Evolutionary conservation across 2,888 invertebrate genomes (phyloP), one percentile per base, ranked within the genome.

Genomic region (Danaus chrysippus): DNA sequence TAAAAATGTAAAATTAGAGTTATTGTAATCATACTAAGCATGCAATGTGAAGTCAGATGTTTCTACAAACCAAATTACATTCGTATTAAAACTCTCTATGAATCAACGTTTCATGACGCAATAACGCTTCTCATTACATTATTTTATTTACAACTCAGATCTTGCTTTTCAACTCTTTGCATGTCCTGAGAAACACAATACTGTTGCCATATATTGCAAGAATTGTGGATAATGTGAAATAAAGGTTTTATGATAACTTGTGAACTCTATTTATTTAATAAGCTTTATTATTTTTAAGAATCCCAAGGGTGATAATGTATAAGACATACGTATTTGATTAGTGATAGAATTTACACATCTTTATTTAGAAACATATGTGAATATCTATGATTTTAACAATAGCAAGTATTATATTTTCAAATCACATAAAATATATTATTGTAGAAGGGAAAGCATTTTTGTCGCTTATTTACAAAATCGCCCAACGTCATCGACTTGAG

Each of bases 121-220:
- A 60, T 61, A 58, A 61, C 56, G 62, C 58, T 62, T 63, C 62
- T 67, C 63, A 65, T 70, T 65, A 61, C 78, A 78, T 82, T 78
- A 76, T 72, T 78, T 78, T 79, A 82, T 81, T 81, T 78, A 79
- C 74, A 78, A 78, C 76, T 77, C 78, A 77, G 76, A 81, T 77
- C 75, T 76, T 78, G 76, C 74, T 76, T 49, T 74, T 70, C 70
- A 72, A 71, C 59, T 68, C 69, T 62, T 71, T 74, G 76, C 71
- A 74, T 72, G 69, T 72, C 73, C 72, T 71, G 73, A 69, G 74
- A 76, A 77, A 76, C 73, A 74, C 68, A 71, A 64, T 64, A 61
- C 68, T 71, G 71, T 73, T 66, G 43, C 74, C 70, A 73, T 64
- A 46, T 62, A 46, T 15, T 62, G 42, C 13, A 43, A 13, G 49